Conservation (phyloP, 2,888 invertebrate species). For the Ommatoiulus sabulosus region DNA sequence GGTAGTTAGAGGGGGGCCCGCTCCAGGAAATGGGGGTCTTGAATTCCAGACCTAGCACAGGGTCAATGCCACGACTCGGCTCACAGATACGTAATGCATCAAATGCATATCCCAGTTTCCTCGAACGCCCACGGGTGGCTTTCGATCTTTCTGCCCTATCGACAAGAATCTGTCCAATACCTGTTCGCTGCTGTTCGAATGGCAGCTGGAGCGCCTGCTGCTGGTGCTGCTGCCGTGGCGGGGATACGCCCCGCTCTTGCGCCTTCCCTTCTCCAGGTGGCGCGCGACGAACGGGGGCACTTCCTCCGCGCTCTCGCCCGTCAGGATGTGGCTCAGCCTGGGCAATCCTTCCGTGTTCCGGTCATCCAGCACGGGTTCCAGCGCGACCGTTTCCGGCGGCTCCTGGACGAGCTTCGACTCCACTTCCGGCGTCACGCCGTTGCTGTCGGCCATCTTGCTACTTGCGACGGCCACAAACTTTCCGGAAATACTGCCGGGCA, state of each 20-base stretch:
- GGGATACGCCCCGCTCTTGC: conserved; percentile 26
- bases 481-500: background rate
- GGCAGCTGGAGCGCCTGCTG: conserved; percentile 42
- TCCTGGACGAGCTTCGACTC: no score
- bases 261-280: conserved; percentile 20
- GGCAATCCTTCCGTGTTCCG: conserved; percentile 25
- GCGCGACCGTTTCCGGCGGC: background rate
- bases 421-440: background rate
- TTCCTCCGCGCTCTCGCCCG: background rate
- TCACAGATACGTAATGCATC: no score
- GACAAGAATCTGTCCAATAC: background rate
- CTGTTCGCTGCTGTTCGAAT: conserved; percentile 49
- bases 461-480: background rate
- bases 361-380: background rate
- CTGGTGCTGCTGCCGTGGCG: conserved; percentile 32
- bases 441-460: background rate
- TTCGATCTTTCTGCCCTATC: no score
- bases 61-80: no score
- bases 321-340: background rate
- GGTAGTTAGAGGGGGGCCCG: background rate
- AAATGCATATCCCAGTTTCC: no score
- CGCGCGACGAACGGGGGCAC: background rate
- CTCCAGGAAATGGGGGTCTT: no score
- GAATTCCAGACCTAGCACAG: no score
- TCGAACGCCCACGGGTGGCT: no score